Base-by-base conservation (phyloP, 2,113 vertebrate genomes). In the Pogonocichla stellata region DNA sequence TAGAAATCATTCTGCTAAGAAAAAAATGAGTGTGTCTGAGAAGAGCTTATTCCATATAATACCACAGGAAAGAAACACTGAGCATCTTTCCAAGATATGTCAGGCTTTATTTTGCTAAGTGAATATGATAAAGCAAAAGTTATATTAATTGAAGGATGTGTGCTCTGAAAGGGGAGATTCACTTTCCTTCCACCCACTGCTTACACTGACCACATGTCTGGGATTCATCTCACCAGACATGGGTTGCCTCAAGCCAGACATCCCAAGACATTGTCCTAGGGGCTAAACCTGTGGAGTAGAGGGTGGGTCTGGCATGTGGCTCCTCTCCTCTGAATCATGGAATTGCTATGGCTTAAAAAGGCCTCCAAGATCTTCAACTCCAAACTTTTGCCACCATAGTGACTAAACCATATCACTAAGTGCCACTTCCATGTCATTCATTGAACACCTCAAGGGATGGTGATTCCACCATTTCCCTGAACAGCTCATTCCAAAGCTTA, bases 351-450 rank as follows among this genome's bases (percentile, higher is more conserved):
- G 9, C 34, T 54, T 17, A 50, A 69, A 90, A 75, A 67, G 19
- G 3, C 38, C 24, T 38, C 16, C 24, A 60, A 42, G 31, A 33
- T 13, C 47, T 26, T 26, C 6, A 17, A 42, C 24, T 26, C n/a
- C 31, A 48, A 25, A 3, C 16, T 82, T 67, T 31, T 29, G 18
- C 24, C 29, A 67, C 2, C 2, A 19, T 13, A 18, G 4, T 22
- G 54, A 48, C 20, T 48, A 53, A 51, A 26, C 22, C 25, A 5
- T 23, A 16, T 18, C 12, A 9, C 17, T 13, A 42, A 61, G 14
- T 13, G 34, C 18, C 12, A 13, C 25, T 61, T 75, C 16, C 29
- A 19, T 4, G 9, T 48, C 1, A 0, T 42, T 75, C 22, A 20
- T 15, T 61, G 18, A 62, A 42, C 14, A 3, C 20, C 40, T 69